Evolutionary conservation across 2,888 invertebrate species (phyloP), one percentile per base, ranked within the genome.

Genomic region (Troilus luridus): DNA sequence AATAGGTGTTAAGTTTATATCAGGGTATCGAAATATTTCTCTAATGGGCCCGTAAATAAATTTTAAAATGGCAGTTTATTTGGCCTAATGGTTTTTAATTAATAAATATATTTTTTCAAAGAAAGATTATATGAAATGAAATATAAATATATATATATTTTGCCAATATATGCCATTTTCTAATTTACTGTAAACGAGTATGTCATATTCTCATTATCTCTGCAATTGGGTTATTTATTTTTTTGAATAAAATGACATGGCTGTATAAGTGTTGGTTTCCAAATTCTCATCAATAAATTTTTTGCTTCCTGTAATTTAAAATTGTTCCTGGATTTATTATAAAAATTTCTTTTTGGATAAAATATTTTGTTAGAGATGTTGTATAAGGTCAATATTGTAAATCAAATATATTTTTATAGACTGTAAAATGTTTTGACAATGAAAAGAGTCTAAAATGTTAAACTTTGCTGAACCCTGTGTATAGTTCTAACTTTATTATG

Each of bases 321-420:
- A 88, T 58, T 60, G 27, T 88, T 59, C 64, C 24, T 89, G 89
- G 12, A 27, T 19, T 89, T 41, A 56, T 64, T 27, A n/a, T 89
- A 67, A 67, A n/a, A 56, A n/a, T n/a, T 60, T n/a, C 21, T 58
- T 56, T 24, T 24, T 56, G 88, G 60, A 89, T 41, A 14, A 88
- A 41, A 27, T 89, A 64, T 60, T 60, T 62, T 89, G 60, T 60
- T 64, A 54, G 64, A 89, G 56, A 89, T 67, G 89, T 88, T 62
- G 59, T 90, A 67, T 64, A 91, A 85, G 24, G 41, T 60, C 88
- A 88, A 88, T 88, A 60, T 85, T 91, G 58, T 88, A 77, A 88
- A 88, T 91, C 88, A 91, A 91, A 72, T 88, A 67, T 88, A 88
- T 91, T 91, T 91, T 91, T 91, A 88, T 91, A 91, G 91, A 91